Percentiles rank a stretch among this genome's conserved stretches.
Conservation (phyloP, 2,797 vertebrate species). For the Eulemur rubriventer region DNA sequence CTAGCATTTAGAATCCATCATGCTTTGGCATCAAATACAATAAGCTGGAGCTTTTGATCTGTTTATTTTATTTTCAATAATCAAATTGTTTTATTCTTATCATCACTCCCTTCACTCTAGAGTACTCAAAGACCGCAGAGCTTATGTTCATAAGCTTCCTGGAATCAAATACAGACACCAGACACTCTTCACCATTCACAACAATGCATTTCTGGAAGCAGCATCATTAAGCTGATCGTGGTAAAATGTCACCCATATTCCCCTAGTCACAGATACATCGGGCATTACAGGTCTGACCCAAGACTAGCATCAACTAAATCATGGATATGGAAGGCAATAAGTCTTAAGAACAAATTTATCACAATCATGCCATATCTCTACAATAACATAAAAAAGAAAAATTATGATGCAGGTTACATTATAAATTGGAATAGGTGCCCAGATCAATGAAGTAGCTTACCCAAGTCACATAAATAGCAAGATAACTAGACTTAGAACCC, state of each 20-base stretch:
- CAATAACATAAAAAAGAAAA: not conserved
- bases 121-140: not conserved
- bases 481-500: not conserved
- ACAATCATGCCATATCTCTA: too few species aligned
- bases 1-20: not conserved
- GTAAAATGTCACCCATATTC: not conserved
- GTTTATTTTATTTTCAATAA: not conserved
- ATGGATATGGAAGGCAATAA: not conserved
- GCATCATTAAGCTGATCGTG: not conserved
- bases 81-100: slow-evolving; percentile 21
- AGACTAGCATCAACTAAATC: not conserved
- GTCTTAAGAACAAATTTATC: not conserved
- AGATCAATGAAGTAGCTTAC: not conserved
- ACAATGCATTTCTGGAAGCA: not conserved
- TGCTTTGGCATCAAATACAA: fast-evolving
- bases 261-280: not conserved
- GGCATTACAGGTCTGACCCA: not conserved
- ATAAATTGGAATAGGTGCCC: not conserved
- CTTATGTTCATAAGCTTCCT: not conserved
- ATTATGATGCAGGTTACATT: not conserved
- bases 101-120: not conserved
- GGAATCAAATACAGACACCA: not conserved
- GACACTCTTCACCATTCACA: not conserved
- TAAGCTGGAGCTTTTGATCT: not conserved
- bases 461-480: not conserved